A percentile compares a stretch with the other conserved stretches of the same genome.
These are phyloP conservation scores for Collichthys lucidus DNA, from an alignment of 2,113 vertebrate species.

Conservation along the genomic window DNA sequence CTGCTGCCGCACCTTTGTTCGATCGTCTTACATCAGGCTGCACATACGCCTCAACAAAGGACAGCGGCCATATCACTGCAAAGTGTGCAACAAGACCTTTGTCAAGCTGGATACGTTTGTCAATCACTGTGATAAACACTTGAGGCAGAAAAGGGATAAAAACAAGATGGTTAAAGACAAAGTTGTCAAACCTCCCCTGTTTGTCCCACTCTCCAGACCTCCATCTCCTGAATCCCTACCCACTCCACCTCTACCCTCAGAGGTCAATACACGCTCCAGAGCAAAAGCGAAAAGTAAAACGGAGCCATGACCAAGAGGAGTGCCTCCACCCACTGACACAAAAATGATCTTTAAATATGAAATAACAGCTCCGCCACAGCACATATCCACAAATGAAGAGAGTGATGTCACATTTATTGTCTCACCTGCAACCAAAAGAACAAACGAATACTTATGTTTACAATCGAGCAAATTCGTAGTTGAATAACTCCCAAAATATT, in stretches of 20 bases:
- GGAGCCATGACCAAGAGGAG: slow-evolving; percentile 55
- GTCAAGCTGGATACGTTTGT: slow-evolving; percentile 79
- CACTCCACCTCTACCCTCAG: slow-evolving; percentile 48
- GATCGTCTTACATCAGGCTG: slow-evolving; percentile 77
- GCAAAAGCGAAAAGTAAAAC: slow-evolving; percentile 75
- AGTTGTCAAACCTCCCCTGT: slow-evolving; percentile 67
- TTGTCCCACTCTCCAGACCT: slow-evolving; percentile 59
- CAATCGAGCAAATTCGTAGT: background rate
- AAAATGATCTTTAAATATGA: background rate
- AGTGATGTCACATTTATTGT: background rate
- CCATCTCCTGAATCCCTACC: slow-evolving; percentile 38
- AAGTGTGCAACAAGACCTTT: slow-evolving; percentile 80
- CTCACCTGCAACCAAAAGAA: background rate
- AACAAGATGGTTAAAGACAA: slow-evolving; percentile 52
- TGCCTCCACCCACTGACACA: background rate
- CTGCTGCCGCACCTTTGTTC: slow-evolving; percentile 77
- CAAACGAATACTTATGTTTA: slow-evolving; percentile 12
- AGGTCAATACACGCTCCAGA: slow-evolving; percentile 82
- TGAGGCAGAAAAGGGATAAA: slow-evolving; percentile 66
- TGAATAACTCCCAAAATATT: background rate
- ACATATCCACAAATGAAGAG: background rate
- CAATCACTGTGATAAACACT: slow-evolving; percentile 80
- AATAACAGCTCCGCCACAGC: background rate
- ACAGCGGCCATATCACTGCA: slow-evolving; percentile 79
- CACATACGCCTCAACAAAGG: slow-evolving; percentile 67